Evolutionary conservation across 2,888 invertebrate species (phyloP).

Genomic region (Protonemura montana): DNA sequence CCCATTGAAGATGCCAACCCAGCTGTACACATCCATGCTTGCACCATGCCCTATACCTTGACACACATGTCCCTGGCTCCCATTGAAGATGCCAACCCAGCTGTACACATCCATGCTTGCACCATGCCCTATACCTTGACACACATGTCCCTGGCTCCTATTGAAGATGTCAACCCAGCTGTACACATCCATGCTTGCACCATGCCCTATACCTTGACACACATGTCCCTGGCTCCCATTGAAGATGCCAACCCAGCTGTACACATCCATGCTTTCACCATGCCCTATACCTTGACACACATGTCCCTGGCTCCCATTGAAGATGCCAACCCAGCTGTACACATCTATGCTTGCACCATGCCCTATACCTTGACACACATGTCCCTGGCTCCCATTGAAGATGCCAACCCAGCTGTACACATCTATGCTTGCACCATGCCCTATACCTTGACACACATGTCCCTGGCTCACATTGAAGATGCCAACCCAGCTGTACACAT

Average conservation of each 20-base stretch:
- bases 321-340: too few relatives aligned
- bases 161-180: too few relatives aligned
- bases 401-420: too few relatives aligned
- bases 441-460: not conserved
- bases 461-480: not conserved
- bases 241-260: too few relatives aligned
- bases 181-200: not conserved
- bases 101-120: not conserved
- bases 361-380: not conserved
- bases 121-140: too few relatives aligned
- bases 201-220: not conserved
- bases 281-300: not conserved
- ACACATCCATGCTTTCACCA: not conserved
- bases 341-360: not conserved
- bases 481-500: too few relatives aligned
- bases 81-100: too few relatives aligned
- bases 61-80: not conserved
- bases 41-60: too few relatives aligned
- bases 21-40: constrained; percentile 1
- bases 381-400: not conserved
- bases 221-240: not conserved
- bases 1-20: too few relatives aligned
- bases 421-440: not conserved
- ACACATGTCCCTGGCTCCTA: not conserved
- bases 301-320: not conserved